Evolutionary conservation across 2,113 vertebrate genomes (phyloP), one percentile per base, ranked within the genome.

Genomic region (Poecilia latipinna): DNA sequence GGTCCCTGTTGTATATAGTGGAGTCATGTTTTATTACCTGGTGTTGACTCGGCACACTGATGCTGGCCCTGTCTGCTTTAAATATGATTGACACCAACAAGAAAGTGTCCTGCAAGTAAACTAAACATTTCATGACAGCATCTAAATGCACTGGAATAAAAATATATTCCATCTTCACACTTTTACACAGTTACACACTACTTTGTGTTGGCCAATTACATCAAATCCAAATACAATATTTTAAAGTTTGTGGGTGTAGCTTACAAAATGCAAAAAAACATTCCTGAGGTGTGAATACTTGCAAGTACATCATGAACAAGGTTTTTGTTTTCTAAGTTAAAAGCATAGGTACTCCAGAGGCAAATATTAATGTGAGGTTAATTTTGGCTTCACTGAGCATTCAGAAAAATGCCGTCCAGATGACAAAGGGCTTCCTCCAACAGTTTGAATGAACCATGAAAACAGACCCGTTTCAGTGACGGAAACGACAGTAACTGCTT

Each of bases 31-130:
- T 70, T 67, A 74, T 88, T 86, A 80, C 84, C 35, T 42, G 37
- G 29, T 84, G 80, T 86, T 82, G 83, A 88, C 81, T 83, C 65
- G 32, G 81, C 81, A 84, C 71, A 80, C 65, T 65, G 44, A 42
- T n/a, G 19, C 51, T 57, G 51, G 51, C 51, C 51, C 24, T 24
- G 51, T 57, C 8, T 57, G 22, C 51, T 57, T 57, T 57, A 57
- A 24, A 57, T 57, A 57, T 24, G 51, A 57, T 57, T 57, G 19
- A 67, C 51, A 68, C 61, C 1, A 65, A 65, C 33, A 24, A 65
- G 13, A 44, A 75, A 28, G 32, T 4, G 28, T 15, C 5, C 51
- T 24, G 26, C 12, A n/a, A n/a, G 44, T 39, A 8, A 72, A 70
- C 42, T 26, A 19, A 71, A 48, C 68, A 10, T 63, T 48, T 37